Percentiles rank a stretch among this genome's conserved stretches.
These are phyloP conservation scores for Harmothoe impar DNA, from an alignment of 2,888 invertebrate genomes.

Conservation along the genomic window DNA sequence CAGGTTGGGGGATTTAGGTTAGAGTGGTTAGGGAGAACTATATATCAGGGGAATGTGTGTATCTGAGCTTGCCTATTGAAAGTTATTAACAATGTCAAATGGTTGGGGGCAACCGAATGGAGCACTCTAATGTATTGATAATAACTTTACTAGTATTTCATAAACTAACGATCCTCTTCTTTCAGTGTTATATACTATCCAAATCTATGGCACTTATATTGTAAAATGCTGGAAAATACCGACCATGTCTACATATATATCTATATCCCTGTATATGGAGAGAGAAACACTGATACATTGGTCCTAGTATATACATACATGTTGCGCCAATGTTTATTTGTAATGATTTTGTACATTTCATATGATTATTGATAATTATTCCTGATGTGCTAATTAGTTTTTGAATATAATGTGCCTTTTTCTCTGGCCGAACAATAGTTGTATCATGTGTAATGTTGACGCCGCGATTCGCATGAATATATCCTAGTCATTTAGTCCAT, in stretches of 20 bases:
- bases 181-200: slow-evolving; percentile 21
- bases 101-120: background rate
- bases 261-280: background rate
- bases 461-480: slow-evolving; percentile 47
- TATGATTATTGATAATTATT: slow-evolving; percentile 47
- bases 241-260: slow-evolving; percentile 16
- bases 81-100: background rate
- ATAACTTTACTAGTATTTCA: background rate
- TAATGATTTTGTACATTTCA: slow-evolving; percentile 61
- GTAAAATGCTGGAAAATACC: slow-evolving; percentile 13
- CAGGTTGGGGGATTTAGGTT: background rate
- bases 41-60: background rate
- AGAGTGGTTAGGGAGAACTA: background rate
- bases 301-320: background rate
- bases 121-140: background rate
- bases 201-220: background rate
- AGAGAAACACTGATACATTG: background rate
- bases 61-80: background rate
- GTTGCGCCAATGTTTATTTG: slow-evolving; percentile 55
- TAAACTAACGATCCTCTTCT: background rate
- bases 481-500: slow-evolving; percentile 36
- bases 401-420: slow-evolving; percentile 61
- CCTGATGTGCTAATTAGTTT: slow-evolving; percentile 56
- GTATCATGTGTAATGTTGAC: slow-evolving; percentile 37
- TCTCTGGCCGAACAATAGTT: slow-evolving; percentile 57